Evolutionary conservation across 37 sponge, comb jelly and placozoan species (phyloP).

Genomic region (Haliclona indistincta): DNA sequence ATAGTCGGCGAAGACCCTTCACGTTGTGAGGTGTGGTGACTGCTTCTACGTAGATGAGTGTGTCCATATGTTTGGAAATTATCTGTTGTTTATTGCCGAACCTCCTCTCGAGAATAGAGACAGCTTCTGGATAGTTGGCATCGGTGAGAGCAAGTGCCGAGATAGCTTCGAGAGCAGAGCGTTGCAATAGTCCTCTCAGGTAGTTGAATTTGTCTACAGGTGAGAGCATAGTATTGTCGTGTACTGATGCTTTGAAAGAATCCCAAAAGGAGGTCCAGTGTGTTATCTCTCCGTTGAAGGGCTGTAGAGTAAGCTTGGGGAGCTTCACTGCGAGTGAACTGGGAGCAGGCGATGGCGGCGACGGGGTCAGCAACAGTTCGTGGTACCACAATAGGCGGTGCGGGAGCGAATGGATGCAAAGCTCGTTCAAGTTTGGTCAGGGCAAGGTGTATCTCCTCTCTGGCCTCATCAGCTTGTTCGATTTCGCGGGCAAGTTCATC

Average conservation of each 20-base stretch:
- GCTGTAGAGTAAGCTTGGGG: conserved; percentile 9
- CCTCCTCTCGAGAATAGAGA: neutral
- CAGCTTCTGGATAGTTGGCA: conserved; percentile 7
- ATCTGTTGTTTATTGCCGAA: conserved; percentile 19
- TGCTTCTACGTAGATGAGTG: conserved; percentile 3
- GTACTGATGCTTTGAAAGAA: conserved; percentile 18
- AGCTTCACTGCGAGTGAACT: too few species aligned
- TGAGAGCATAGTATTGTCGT: conserved; percentile 7
- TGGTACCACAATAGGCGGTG: too few species aligned
- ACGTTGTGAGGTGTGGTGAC: conserved; percentile 9
- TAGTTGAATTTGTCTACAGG: conserved; percentile 17
- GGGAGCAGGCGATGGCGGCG: too few species aligned
- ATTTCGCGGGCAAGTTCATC: too few species aligned
- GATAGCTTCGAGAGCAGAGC: conserved; percentile 21
- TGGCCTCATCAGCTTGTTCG: too few species aligned
- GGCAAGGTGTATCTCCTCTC: too few species aligned
- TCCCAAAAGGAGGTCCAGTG: conserved; percentile 23
- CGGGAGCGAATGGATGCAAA: too few species aligned
- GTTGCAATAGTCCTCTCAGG: conserved; percentile 17
- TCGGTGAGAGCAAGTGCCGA: neutral
- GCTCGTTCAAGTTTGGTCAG: too few species aligned
- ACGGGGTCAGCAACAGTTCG: too few species aligned
- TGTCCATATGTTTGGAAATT: conserved; percentile 13
- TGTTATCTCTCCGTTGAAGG: conserved; percentile 24
- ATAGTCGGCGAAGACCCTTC: conserved; percentile 15